These are phyloP conservation scores for Aelia acuminata DNA, from an alignment of 2,888 invertebrate genomes.

Conservation along the genomic window DNA sequence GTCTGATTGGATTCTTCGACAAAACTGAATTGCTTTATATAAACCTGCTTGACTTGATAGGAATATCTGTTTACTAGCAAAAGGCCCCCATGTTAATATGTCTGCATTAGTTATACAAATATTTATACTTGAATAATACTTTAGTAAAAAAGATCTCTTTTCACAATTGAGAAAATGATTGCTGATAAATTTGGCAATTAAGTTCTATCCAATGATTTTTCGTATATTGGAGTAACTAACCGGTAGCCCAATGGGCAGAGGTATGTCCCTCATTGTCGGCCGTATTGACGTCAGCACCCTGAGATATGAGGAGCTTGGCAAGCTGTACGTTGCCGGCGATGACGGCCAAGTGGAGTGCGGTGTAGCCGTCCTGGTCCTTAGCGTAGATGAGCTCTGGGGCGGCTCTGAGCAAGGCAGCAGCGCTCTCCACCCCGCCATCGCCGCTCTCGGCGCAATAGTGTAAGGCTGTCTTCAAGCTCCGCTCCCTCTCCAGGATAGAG, in stretches of 20 bases:
- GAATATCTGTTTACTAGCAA: too few relatives aligned
- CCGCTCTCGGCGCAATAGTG: constrained; percentile 89
- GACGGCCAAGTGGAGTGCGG: constrained; percentile 94
- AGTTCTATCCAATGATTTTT: not conserved
- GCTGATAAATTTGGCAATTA: not conserved
- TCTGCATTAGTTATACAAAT: too few relatives aligned
- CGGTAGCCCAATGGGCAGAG: constrained; percentile 98
- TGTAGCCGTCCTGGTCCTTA: constrained; percentile 93
- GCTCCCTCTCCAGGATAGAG: constrained; percentile 80
- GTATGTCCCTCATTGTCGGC: constrained; percentile 95
- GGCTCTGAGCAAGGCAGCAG: constrained; percentile 78
- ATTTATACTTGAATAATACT: too few relatives aligned
- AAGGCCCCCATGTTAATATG: too few relatives aligned
- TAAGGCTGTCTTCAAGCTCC: constrained; percentile 87
- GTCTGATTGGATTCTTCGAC: too few relatives aligned
- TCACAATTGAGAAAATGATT: too few relatives aligned
- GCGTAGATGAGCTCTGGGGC: constrained; percentile 89
- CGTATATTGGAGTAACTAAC: constrained; percentile 72
- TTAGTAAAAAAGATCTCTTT: too few relatives aligned
- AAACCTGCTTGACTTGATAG: too few relatives aligned
- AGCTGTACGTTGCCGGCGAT: constrained; percentile 92
- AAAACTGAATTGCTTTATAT: too few relatives aligned
- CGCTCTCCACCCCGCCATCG: constrained; percentile 62
- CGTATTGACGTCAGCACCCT: constrained; percentile 90
- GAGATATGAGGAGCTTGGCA: constrained; percentile 87